Conservation (phyloP, 2,797 vertebrate genomes). For the Champsocephalus gunnari region DNA sequence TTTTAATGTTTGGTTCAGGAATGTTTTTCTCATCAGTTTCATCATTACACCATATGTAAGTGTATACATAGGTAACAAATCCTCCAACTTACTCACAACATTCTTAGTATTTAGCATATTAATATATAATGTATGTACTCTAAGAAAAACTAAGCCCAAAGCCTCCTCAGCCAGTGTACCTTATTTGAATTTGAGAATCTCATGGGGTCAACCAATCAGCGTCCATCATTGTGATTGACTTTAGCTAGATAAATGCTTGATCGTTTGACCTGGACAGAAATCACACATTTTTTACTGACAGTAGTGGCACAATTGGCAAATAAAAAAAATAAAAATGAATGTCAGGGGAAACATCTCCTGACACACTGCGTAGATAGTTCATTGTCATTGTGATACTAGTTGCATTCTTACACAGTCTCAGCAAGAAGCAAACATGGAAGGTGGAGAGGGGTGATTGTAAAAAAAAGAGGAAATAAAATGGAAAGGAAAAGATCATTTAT, state of each 20-base stretch:
- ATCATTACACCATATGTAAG: slow-evolving; percentile 5
- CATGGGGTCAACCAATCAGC: background rate
- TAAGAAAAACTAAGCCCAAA: background rate
- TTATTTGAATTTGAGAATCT: background rate
- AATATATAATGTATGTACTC: background rate
- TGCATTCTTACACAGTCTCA: background rate
- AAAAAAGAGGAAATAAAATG: slow-evolving; percentile 5
- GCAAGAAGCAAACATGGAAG: slow-evolving; percentile 8
- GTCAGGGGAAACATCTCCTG: slow-evolving; percentile 4
- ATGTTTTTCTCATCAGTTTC: background rate
- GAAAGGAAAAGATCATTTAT: slow-evolving; percentile 22
- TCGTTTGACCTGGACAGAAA: slow-evolving; percentile 14
- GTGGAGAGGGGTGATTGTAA: background rate
- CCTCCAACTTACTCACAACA: background rate
- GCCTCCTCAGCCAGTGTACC: background rate
- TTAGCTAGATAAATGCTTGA: slow-evolving; percentile 3
- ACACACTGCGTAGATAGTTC: background rate
- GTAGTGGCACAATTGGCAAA: slow-evolving; percentile 2
- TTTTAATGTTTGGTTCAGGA: slow-evolving; percentile 1
- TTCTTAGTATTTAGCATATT: background rate
- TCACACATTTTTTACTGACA: slow-evolving; percentile 14
- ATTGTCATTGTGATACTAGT: slow-evolving; percentile 5
- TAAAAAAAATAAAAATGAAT: background rate
- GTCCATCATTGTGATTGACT: slow-evolving; percentile 3
- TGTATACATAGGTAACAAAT: background rate